A percentile compares a stretch with the other conserved stretches of the same genome.
Conservation (phyloP, 2,888 invertebrate genomes). For the Drosophila colorata region DNA sequence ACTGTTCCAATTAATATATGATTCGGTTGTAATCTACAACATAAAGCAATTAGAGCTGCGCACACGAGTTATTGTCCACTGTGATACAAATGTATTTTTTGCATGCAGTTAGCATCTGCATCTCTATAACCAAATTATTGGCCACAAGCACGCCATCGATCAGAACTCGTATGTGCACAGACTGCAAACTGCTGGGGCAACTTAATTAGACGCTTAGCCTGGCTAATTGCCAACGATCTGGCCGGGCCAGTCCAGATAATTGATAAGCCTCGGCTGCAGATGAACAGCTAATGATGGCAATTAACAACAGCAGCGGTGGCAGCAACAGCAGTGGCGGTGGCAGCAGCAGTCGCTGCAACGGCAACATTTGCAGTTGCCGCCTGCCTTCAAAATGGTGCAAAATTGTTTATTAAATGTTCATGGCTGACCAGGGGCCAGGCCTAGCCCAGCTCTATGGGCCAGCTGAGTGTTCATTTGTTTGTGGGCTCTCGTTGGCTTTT, state of each 20-base stretch:
- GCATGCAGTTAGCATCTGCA: slow-evolving; percentile 26
- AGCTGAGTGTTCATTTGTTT: slow-evolving; percentile 58
- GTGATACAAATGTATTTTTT: slow-evolving; percentile 19
- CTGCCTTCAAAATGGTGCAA: slow-evolving; percentile 68
- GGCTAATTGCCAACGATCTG: slow-evolving; percentile 67
- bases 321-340: slow-evolving; percentile 24
- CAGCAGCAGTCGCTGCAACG: slow-evolving; percentile 26
- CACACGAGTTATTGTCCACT: slow-evolving; percentile 21
- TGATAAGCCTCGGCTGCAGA: slow-evolving; percentile 73
- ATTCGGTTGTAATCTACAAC: not conserved
- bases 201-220: slow-evolving; percentile 77
- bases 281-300: slow-evolving; percentile 76
- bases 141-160: slow-evolving; percentile 57
- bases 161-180: slow-evolving; percentile 55
- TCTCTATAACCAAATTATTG: slow-evolving; percentile 40
- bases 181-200: slow-evolving; percentile 58
- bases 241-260: slow-evolving; percentile 51
- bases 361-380: slow-evolving; percentile 40
- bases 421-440: slow-evolving; percentile 57
- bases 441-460: slow-evolving; percentile 54
- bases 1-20: not conserved
- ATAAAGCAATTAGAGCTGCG: slow-evolving; percentile 14
- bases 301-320: slow-evolving; percentile 58
- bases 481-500: slow-evolving; percentile 32
- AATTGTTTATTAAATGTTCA: slow-evolving; percentile 74